Evolutionary conservation across 2,797 vertebrate species (phyloP).

Genomic region (Enteromius trimaculatus): DNA sequence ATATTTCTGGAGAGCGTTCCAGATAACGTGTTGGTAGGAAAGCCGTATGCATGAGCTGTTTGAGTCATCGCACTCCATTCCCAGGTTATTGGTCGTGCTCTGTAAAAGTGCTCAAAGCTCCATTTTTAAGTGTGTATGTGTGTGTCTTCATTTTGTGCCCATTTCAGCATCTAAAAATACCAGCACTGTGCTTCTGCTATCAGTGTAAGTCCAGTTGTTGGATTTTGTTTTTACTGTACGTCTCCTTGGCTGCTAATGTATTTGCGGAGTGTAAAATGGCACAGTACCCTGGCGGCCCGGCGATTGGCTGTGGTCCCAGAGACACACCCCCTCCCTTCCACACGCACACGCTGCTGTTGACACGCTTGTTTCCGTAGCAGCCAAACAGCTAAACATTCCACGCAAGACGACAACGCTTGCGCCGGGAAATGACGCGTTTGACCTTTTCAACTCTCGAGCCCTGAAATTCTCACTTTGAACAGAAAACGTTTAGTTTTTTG

Average conservation of each 20-base stretch:
- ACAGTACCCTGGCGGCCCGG: conserved; percentile 66
- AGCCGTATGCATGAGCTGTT: conserved; percentile 85
- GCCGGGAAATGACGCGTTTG: conserved; percentile 59
- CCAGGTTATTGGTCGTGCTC: conserved; percentile 79
- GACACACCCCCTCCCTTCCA: conserved; percentile 51
- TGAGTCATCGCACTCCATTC: conserved; percentile 73
- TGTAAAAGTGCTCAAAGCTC: conserved; percentile 81
- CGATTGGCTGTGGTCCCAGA: conserved; percentile 49
- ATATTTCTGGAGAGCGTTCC: conserved; percentile 71
- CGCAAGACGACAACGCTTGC: conserved; percentile 63
- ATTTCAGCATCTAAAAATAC: conserved; percentile 80
- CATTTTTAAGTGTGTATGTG: conserved; percentile 77
- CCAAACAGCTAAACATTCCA: conserved; percentile 72
- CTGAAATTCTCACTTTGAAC: conserved; percentile 56
- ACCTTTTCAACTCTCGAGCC: conserved; percentile 52
- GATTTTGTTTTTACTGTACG: conserved; percentile 73
- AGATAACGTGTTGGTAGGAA: conserved; percentile 79
- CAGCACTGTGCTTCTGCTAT: conserved; percentile 82
- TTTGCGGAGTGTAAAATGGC: conserved; percentile 67
- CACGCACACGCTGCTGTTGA: conserved; percentile 67
- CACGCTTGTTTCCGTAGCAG: conserved; percentile 73
- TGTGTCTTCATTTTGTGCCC: conserved; percentile 81
- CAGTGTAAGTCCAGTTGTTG: conserved; percentile 78
- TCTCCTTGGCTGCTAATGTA: conserved; percentile 68
- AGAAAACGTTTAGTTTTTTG: conserved; percentile 75